Evolutionary conservation across 2,113 vertebrate genomes (phyloP), one percentile per base, ranked within the genome.

Genomic region (Orcinus orca): DNA sequence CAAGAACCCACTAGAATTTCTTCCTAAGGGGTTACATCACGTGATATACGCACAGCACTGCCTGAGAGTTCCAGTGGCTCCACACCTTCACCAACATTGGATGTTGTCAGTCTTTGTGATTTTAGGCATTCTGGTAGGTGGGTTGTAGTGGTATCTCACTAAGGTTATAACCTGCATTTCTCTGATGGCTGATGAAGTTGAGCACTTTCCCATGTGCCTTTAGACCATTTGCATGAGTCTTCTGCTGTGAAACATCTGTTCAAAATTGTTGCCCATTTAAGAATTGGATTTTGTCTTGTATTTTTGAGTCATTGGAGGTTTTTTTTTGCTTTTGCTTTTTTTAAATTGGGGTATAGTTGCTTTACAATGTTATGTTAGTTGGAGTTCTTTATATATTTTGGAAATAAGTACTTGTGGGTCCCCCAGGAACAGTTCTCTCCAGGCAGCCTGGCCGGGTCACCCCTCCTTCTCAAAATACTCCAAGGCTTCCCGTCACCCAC

Each of bases 381-480:
- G 15, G 77, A 55, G 44, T 44, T 67, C 44, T 83, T 65, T 74
- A 55, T 29, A 2, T n/a, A 44, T 82, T 74, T 82, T 44, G 47
- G 44, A 55, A n/a, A 15, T 41, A 94, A n/a, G 18, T 58, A 58
- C 25, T 38, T 63, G 26, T 41, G 23, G 67, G 62, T 55, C 50
- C 50, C n/a, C 25, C 38, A 47, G 6, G 6, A 31, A 93, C 13
- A 79, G 47, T 47, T 88, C 63, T 87, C 74, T 80, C 38, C 63
- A 38, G 63, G 23, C 18, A 90, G 44, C 5, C 17, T 79, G 62
- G 63, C 11, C 4, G n/a, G 62, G 21, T 68, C 62, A 74, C 44
- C 36, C 15, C 8, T 65, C 65, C 44, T 68, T 55, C 36, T 94
- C 77, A 74, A 55, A 82, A 83, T 58, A 74, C 58, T 88, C 58